Base-by-base conservation (phyloP, 2,797 vertebrate species). In the Bradypodion pumilum region DNA sequence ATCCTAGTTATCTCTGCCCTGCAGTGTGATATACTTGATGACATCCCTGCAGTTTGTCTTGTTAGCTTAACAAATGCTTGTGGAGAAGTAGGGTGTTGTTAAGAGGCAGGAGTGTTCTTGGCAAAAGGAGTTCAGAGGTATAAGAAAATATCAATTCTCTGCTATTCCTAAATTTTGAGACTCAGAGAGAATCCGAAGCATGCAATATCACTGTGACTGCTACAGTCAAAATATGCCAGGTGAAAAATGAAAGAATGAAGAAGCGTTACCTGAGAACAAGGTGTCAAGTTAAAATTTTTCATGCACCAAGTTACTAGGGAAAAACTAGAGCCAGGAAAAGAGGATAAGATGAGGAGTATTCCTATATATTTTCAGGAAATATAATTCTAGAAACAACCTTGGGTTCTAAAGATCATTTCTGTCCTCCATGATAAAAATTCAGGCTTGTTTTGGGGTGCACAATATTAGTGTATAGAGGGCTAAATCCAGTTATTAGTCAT, bases 21-120 rank as follows among this genome's bases (percentile, higher is more conserved):
- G 25, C 12, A 62, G 60, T 19, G 37, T 25, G 37, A 86, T 87
- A 84, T 44, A 2, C 29, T 85, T 65, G 44, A 60, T 40, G 84
- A 32, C 81, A 78, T 35, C 80, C 15, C 49, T 0, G 8, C 21
- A 52, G 13, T 4, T 79, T 69, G 12, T 59, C 44, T 70, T 77
- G 49, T 32, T 66, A 25, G 35, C 65, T 27, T 82, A 80, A 65
- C 25, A 69, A 75, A 87, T 5, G 3, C 35, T 59, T 42, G 60
- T 40, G 27, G n/a, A 74, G 27, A 27, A 85, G 49, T 27, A 75
- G 68, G 83, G 37, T 63, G 12, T 35, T 59, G 46, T 77, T 73
- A 81, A n/a, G 35, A 46, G 1, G 5, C 3, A 86, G 74, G 68
- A 81, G 5, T 83, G 74, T 66, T n/a, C 46, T 68, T 83, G 25